Conservation (phyloP, 2,113 vertebrate species). For the Strix uralensis region DNA sequence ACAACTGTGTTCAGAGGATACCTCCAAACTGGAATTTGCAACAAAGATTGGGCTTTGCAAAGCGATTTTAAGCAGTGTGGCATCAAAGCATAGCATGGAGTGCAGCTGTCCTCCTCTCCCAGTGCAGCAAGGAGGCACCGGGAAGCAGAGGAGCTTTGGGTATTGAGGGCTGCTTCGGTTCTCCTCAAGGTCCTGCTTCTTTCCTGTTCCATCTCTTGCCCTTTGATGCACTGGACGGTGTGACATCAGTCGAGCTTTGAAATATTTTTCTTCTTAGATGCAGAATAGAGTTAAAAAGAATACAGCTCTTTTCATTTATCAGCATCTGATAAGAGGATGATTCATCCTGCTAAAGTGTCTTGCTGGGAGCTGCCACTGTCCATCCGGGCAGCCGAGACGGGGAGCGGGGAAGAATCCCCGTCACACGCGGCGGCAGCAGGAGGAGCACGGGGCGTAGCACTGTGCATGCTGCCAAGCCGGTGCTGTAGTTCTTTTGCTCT, state of each 20-base stretch:
- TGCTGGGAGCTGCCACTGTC: neutral
- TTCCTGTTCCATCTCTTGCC: neutral
- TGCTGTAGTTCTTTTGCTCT: neutral
- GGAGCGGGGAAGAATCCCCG: neutral
- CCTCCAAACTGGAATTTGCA: constrained; percentile 19
- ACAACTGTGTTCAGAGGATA: neutral
- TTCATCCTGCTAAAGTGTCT: neutral
- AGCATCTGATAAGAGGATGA: constrained; percentile 28
- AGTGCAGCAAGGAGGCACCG: neutral
- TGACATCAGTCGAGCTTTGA: constrained; percentile 32
- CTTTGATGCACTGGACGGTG: neutral
- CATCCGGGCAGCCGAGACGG: neutral
- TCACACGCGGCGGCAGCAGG: neutral
- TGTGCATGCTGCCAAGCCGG: neutral
- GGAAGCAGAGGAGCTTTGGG: neutral
- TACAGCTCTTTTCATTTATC: neutral
- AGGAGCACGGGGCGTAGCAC: neutral
- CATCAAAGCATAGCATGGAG: neutral
- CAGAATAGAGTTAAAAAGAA: constrained; percentile 44
- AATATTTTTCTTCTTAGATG: constrained; percentile 2
- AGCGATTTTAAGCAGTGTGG: neutral
- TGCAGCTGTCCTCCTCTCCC: neutral
- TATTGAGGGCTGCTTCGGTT: neutral
- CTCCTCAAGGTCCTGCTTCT: neutral
- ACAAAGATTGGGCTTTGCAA: constrained; percentile 1